Evolutionary conservation across 1,140 invertebrate species (phyloP), one percentile per base, ranked within the genome.

Genomic region (Calephelis nemesis): DNA sequence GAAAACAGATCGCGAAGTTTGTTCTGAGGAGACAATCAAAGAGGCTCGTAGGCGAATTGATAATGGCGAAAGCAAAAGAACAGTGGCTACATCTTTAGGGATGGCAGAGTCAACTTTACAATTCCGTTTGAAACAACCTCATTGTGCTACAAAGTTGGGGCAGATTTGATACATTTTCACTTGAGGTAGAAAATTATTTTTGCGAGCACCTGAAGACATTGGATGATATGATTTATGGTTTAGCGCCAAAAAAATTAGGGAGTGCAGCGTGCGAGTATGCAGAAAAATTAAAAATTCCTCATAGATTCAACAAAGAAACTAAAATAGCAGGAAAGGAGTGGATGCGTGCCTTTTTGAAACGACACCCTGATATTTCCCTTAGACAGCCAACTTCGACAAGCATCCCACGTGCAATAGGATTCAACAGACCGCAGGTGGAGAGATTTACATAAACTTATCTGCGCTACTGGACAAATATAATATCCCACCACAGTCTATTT

Each of bases 311-410:
- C 6, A 7, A 11, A 7, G 49, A 50, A n/a, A 7, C 12, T 50
- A 50, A 50, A 50, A n/a, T 50, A n/a, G 49, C 49, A 7, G 49
- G 49, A 7, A 50, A 50, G n/a, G 49, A 50, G n/a, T 50, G 49
- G 49, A 4, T 50, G 3, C 12, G 49, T 12, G 11, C 12, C n/a
- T 50, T 50, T 13, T 13, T 50, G 49, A 50, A 50, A 13, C 11
- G n/a, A 5, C 49, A 50, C n/a, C 49, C 49, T n/a, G 12, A 50
- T n/a, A 50, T 50, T 5, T 50, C 49, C 12, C 13, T 50, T n/a
- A n/a, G 49, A 7, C 49, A 50, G 6, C 49, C 11, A 50, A 50
- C 49, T 50, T n/a, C 11, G 1, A 13, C 12, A 4, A 50, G 49
- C 13, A n/a, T 50, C 6, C 12, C n/a, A 13, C 11, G 49, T n/a